Percentiles rank a stretch among this genome's conserved stretches.
phyloP scores from a whole-genome alignment of 2,888 invertebrate genomes.

The Brachyptera putata region DNA sequence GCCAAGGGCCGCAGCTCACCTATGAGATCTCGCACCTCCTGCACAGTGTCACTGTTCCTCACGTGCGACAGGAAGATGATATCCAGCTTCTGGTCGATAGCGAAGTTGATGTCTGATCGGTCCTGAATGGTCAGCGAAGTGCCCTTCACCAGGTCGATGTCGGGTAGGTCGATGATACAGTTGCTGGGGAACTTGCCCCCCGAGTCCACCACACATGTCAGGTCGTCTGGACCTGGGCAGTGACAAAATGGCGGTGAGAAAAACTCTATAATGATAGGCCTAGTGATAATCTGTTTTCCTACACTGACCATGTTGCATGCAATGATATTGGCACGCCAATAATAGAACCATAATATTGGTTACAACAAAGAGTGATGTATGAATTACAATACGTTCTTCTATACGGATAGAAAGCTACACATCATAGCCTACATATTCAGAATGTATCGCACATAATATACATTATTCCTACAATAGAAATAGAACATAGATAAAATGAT shows the following conservation, averaged over 20 bases:
- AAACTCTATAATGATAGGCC: too few species aligned
- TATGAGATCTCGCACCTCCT: slow-evolving; percentile 34
- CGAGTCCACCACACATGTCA: slow-evolving; percentile 41
- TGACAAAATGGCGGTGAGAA: too few species aligned
- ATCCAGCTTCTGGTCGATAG: slow-evolving; percentile 38
- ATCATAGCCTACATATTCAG: too few species aligned
- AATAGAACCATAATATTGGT: too few species aligned
- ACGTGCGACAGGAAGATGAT: slow-evolving; percentile 40
- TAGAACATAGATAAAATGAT: too few species aligned
- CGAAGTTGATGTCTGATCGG: slow-evolving; percentile 45
- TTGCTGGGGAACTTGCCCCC: slow-evolving; percentile 53
- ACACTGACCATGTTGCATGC: neutral
- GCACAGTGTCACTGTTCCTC: slow-evolving; percentile 34
- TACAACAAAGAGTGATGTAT: too few species aligned
- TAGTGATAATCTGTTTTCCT: too few species aligned
- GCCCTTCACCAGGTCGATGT: slow-evolving; percentile 47
- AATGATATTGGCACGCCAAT: too few species aligned
- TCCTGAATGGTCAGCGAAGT: slow-evolving; percentile 46
- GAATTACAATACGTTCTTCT: too few species aligned
- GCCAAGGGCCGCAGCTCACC: slow-evolving; percentile 33
- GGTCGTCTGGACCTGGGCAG: neutral
- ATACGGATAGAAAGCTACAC: too few species aligned
- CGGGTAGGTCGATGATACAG: slow-evolving; percentile 52
- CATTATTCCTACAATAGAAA: too few species aligned
- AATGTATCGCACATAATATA: too few species aligned